Conservation (phyloP, 2,797 vertebrate species). For the Gorsachius magnificus region DNA sequence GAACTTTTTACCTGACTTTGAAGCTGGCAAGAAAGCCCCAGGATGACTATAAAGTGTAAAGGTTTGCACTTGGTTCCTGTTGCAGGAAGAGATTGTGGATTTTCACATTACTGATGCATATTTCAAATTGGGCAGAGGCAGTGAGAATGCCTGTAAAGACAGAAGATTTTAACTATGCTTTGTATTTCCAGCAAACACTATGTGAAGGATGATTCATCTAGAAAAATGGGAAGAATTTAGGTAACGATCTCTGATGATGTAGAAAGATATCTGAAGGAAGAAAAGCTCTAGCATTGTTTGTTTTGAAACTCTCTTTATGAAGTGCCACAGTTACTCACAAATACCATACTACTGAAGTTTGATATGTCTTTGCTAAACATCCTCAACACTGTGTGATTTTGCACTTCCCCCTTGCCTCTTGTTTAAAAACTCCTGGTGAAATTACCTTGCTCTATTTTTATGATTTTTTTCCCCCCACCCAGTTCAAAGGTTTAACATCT, state of each 20-base stretch:
- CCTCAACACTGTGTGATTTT: not conserved
- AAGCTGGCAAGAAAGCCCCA: not conserved
- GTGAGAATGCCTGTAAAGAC: not conserved
- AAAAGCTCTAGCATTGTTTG: not conserved
- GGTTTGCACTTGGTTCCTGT: not conserved
- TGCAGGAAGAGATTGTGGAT: not conserved
- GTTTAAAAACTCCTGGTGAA: not conserved
- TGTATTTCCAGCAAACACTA: not conserved
- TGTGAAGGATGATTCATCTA: not conserved
- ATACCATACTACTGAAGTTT: not conserved
- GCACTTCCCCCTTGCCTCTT: not conserved
- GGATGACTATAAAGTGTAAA: not conserved
- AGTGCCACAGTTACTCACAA: not conserved
- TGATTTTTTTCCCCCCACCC: not conserved
- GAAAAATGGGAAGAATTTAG: not conserved
- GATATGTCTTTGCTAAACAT: not conserved
- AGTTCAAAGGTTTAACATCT: not conserved
- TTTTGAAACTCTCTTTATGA: not conserved
- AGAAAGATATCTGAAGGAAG: not conserved
- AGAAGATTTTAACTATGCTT: not conserved
- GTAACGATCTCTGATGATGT: not conserved
- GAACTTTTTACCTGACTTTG: not conserved
- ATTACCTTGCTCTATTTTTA: not conserved
- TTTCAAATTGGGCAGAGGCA: not conserved
- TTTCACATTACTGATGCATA: not conserved